Conservation (phyloP, 2,113 vertebrate species). For the Ceuthmochares aereus region DNA sequence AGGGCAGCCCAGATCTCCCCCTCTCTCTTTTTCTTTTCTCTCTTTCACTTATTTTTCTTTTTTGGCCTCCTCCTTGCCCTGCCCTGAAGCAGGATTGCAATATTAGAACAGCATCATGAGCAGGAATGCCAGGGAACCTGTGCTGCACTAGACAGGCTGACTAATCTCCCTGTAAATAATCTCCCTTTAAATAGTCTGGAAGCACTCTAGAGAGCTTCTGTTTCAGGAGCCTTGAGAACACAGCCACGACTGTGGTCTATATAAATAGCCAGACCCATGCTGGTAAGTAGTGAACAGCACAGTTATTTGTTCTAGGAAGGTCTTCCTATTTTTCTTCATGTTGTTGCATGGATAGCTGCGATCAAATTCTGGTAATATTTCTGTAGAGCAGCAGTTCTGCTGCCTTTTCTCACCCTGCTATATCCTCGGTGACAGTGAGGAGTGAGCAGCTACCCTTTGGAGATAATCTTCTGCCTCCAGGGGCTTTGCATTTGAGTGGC, state of each 20-base stretch:
- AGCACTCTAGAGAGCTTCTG: slow-evolving; percentile 17
- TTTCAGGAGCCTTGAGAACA: slow-evolving; percentile 20
- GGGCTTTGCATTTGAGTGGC: neutral
- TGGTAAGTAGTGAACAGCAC: neutral
- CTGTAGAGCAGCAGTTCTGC: neutral
- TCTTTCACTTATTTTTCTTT: neutral
- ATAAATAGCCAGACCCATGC: slow-evolving; percentile 38
- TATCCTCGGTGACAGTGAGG: neutral
- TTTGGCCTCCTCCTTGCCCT: neutral
- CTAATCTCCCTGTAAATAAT: slow-evolving; percentile 67
- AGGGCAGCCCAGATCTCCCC: neutral
- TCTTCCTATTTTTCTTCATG: neutral
- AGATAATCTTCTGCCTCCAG: neutral
- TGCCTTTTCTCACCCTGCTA: neutral
- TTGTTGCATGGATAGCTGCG: neutral
- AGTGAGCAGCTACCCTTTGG: neutral
- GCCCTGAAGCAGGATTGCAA: neutral
- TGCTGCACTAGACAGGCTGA: slow-evolving; percentile 27
- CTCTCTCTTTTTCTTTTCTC: neutral
- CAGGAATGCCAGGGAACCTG: neutral
- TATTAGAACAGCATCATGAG: neutral
- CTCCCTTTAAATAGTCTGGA: slow-evolving; percentile 59
- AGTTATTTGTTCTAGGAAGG: neutral
- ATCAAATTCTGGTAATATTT: neutral
- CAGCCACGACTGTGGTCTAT: neutral